Percentiles rank a stretch among this genome's conserved stretches.
These are phyloP conservation scores for Sebastes hopkinsi DNA, from an alignment of 2,797 vertebrate genomes.

Conservation along the genomic window DNA sequence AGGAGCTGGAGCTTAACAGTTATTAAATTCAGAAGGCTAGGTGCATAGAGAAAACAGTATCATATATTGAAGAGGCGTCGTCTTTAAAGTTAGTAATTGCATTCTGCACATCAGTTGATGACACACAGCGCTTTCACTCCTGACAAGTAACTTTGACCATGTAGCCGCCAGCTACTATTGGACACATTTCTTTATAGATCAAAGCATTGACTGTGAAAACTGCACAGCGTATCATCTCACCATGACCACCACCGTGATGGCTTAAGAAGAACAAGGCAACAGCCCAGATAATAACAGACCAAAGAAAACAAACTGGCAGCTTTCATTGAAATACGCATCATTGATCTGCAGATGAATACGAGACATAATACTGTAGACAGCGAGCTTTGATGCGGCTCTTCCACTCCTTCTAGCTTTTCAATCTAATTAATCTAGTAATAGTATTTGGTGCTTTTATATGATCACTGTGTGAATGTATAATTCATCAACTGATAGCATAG, in stretches of 20 bases:
- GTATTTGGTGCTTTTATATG: not conserved
- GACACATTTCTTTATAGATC: constrained; percentile 13
- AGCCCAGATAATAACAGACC: not conserved
- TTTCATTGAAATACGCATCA: constrained; percentile 25
- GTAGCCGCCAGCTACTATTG: not conserved
- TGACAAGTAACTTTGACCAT: not conserved
- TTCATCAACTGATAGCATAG: not conserved
- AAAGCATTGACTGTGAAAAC: constrained; percentile 3
- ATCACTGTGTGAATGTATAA: not conserved
- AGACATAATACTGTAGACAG: not conserved
- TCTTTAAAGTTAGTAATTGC: not conserved
- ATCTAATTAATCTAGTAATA: not conserved
- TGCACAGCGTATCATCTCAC: constrained; percentile 3
- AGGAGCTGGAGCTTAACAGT: not conserved
- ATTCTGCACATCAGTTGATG: not conserved
- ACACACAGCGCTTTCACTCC: not conserved
- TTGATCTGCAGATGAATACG: constrained; percentile 6
- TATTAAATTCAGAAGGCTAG: not conserved
- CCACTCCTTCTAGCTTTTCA: not conserved
- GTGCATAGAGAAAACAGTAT: not conserved
- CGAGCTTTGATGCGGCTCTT: constrained; percentile 11
- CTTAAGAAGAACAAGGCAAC: constrained; percentile 31
- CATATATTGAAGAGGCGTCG: no score
- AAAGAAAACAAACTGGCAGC: not conserved
- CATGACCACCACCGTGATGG: not conserved